A percentile compares a stretch with the other conserved stretches of the same genome.
Conservation (phyloP, 2,888 invertebrate genomes). For the Sminthurides aquaticus region DNA sequence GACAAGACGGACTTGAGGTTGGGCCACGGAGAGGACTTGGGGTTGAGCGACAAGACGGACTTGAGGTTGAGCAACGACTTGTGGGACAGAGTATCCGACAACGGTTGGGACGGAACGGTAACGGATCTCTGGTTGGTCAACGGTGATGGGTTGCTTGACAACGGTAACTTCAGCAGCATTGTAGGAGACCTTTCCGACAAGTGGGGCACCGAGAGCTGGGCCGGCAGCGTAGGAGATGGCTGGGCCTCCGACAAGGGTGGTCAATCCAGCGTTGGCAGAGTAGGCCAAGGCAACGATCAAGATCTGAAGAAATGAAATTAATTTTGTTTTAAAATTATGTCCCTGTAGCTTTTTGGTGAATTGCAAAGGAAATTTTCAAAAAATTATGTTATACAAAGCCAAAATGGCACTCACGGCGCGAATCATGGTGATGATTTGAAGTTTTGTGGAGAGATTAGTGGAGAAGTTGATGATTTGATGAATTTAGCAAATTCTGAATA, state of each 20-base stretch:
- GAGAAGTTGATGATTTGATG: background rate
- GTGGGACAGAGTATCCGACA: slow-evolving; percentile 25
- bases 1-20: background rate
- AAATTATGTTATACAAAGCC: too few species aligned
- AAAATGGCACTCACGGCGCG: background rate
- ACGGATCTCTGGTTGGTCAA: slow-evolving; percentile 44
- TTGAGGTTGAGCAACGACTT: slow-evolving; percentile 17
- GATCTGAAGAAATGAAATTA: slow-evolving; percentile 38
- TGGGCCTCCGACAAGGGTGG: slow-evolving; percentile 18
- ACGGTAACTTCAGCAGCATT: slow-evolving; percentile 45
- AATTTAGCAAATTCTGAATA: background rate
- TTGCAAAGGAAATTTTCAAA: background rate
- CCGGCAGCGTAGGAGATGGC: slow-evolving; percentile 26
- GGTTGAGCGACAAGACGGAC: background rate
- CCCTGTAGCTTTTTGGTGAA: background rate
- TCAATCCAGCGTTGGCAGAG: slow-evolving; percentile 34
- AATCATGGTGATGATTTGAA: background rate
- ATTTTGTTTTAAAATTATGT: background rate
- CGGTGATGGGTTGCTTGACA: slow-evolving; percentile 45
- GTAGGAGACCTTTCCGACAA: slow-evolving; percentile 45
- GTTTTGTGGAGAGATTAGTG: background rate
- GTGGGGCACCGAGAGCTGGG: slow-evolving; percentile 44
- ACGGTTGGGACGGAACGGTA: slow-evolving; percentile 31
- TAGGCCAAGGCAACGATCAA: slow-evolving; percentile 32
- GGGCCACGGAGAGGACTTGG: background rate